phyloP scores from a whole-genome alignment of 2,888 invertebrate species.

The Eutolmus rufibarbis region DNA sequence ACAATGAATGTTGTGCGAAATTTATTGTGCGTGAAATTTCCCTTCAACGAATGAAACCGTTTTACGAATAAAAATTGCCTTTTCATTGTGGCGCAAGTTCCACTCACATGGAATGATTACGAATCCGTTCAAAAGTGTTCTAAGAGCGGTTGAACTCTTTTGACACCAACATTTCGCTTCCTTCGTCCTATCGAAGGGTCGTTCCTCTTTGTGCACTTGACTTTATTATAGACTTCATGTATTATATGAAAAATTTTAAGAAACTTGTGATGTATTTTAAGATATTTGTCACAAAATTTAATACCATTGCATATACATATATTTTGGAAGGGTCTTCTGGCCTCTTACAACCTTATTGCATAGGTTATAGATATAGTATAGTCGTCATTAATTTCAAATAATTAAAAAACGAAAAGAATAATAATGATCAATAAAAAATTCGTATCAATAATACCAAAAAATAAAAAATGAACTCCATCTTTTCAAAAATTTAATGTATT shows the following conservation, averaged over 20 bases:
- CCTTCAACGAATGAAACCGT: background rate
- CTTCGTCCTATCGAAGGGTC: background rate
- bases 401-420: too few relatives aligned
- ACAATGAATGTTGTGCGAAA: background rate
- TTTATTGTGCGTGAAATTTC: conserved; percentile 25
- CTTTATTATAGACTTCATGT: background rate
- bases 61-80: background rate
- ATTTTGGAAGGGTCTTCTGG: too few relatives aligned
- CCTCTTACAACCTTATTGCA: too few relatives aligned
- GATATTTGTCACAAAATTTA: too few relatives aligned
- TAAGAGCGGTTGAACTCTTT: conserved; percentile 5
- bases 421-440: too few relatives aligned
- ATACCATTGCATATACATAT: too few relatives aligned
- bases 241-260: background rate
- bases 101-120: conserved; percentile 1
- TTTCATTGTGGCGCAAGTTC: background rate
- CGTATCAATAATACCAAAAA: too few relatives aligned
- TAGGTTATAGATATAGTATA: too few relatives aligned
- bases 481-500: too few relatives aligned
- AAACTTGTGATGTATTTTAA: background rate
- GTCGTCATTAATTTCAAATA: too few relatives aligned
- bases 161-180: background rate
- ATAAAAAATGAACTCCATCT: too few relatives aligned
- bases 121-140: background rate
- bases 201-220: background rate